Conservation (phyloP, 64 coral and sea anemone species). For the Cladopsammia gracilis region DNA sequence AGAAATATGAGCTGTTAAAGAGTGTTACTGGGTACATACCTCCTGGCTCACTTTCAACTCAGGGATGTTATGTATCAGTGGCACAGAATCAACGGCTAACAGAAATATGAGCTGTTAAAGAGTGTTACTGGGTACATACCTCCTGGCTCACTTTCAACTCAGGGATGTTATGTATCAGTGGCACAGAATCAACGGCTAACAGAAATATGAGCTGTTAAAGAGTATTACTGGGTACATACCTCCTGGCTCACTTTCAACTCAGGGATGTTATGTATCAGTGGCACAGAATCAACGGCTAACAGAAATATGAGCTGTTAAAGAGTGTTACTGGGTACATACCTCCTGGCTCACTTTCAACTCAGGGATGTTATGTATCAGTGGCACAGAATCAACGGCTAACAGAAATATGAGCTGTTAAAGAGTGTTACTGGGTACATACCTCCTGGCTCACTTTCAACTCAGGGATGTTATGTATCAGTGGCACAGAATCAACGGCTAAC, state of each 20-base stretch:
- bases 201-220: too few relatives aligned
- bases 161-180: constrained; percentile 98
- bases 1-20: too few relatives aligned
- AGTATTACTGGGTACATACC: constrained; percentile 41
- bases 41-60: constrained; percentile 86
- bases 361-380: constrained; percentile 98
- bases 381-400: too few relatives aligned
- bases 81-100: too few relatives aligned
- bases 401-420: too few relatives aligned
- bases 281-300: too few relatives aligned
- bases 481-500: too few relatives aligned
- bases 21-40: constrained; percentile 37
- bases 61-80: constrained; percentile 98
- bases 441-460: constrained; percentile 86
- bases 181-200: too few relatives aligned
- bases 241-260: constrained; percentile 86
- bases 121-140: constrained; percentile 37
- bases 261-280: constrained; percentile 98
- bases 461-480: constrained; percentile 98
- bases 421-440: constrained; percentile 37
- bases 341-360: constrained; percentile 86
- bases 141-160: constrained; percentile 86
- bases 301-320: too few relatives aligned
- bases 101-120: too few relatives aligned
- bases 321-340: constrained; percentile 37